A percentile compares a stretch with the other conserved stretches of the same genome.
These are phyloP conservation scores for Xestia ashworthii DNA, from an alignment of 2,888 invertebrate genomes.

Conservation along the genomic window DNA sequence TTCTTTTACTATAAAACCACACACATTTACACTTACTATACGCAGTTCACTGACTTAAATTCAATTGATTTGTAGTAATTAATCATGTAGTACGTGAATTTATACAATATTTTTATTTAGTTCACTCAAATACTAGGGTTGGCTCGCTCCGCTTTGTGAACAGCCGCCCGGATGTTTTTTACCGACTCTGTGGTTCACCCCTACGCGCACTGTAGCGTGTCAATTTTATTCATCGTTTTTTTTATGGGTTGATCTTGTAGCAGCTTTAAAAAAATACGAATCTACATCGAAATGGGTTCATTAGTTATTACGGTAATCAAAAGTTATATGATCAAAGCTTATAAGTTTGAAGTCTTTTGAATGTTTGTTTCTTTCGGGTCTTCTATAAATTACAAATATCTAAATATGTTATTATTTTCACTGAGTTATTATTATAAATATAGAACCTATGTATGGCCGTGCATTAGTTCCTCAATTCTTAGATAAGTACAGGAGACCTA, in stretches of 20 bases:
- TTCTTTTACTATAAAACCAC: slow-evolving; percentile 3
- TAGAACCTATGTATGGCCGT: not conserved
- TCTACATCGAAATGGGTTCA: slow-evolving; percentile 46
- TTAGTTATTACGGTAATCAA: slow-evolving; percentile 40
- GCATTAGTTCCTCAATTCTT: not conserved
- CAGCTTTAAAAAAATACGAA: slow-evolving; percentile 48
- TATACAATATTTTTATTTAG: slow-evolving; percentile 32
- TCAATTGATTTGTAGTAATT: slow-evolving; percentile 42
- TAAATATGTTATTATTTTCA: not conserved
- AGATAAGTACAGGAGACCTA: not conserved
- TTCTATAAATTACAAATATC: not conserved
- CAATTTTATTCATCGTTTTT: slow-evolving; percentile 60
- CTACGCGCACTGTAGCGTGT: slow-evolving; percentile 55
- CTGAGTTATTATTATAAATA: not conserved
- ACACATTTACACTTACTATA: not conserved
- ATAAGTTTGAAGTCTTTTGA: slow-evolving; percentile 5
- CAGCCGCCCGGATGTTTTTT: slow-evolving; percentile 48
- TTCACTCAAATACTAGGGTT: slow-evolving; percentile 36
- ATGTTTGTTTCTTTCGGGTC: not conserved
- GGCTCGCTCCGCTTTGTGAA: slow-evolving; percentile 21
- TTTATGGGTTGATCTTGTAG: slow-evolving; percentile 54
- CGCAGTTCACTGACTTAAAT: slow-evolving; percentile 22
- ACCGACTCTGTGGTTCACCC: slow-evolving; percentile 40
- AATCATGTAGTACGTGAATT: slow-evolving; percentile 25
- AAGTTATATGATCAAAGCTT: slow-evolving; percentile 10